Base-by-base conservation (phyloP, 2,888 invertebrate species). In the Lasioglossum vierecki region DNA sequence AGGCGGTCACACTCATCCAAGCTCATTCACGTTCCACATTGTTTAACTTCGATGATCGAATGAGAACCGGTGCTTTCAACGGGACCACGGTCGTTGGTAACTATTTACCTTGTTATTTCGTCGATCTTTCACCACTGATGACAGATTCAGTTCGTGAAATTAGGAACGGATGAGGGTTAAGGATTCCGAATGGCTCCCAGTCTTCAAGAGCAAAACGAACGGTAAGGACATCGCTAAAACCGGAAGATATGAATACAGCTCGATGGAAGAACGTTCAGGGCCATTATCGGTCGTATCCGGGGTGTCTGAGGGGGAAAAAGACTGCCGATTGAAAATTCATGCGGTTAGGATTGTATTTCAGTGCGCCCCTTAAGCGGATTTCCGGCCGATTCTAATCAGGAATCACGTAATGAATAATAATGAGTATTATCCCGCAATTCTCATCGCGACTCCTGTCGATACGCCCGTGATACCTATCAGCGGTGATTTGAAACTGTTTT, bases 361-460 rank as follows among this genome's bases (percentile, higher is more conserved):
- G 46, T 30, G 41, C 53, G 49, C 68, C 57, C 68, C 46, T 83
- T 83, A 85, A 85, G 83, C 83, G 76, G 84, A 73, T 83, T 83
- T 79, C 22, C 73, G 49, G 44, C 73, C 5, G 18, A 41, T 63
- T 79, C 26, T 73, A 79, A 74, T 79, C 75, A 70, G 60, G 26
- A 35, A 9, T 53, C n/a, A 3, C 15, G 63, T 78, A 82, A 84
- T 84, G 84, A 84, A 79, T 83, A 82, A 76, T 82, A 79, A 84
- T 76, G 83, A 84, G 44, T 46, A 35, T 63, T 78, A 75, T 71
- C 66, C 39, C 18, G 71, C 75, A 75, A 75, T 72, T 74, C 72
- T 60, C 53, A 18, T 44, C 60, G 46, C 71, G 44, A 71, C 11
- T 22, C 9, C 57, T 18, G 3, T 30, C 53, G 71, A 70, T 70